A percentile compares a stretch with the other conserved stretches of the same genome.
phyloP scores from a whole-genome alignment of 1,140 invertebrate genomes.

The Solenopsis fugax region DNA sequence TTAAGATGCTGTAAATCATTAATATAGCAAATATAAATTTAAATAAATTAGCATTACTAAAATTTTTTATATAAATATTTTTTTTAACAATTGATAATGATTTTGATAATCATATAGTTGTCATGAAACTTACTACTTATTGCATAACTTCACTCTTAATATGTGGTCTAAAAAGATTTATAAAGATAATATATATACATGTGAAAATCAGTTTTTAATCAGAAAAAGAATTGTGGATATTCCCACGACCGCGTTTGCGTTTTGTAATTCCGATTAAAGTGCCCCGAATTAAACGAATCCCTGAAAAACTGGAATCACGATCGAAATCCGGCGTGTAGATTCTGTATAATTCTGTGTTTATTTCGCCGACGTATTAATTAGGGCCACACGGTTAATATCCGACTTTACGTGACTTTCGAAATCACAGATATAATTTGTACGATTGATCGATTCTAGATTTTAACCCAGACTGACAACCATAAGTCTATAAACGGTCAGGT shows the following conservation, averaged over 20 bases:
- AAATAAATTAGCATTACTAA: background rate
- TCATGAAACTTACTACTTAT: background rate
- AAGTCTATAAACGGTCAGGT: slow-evolving; percentile 50
- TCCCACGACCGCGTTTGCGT: background rate
- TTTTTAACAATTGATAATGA: slow-evolving; percentile 2
- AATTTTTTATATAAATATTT: slow-evolving; percentile 1
- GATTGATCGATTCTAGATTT: slow-evolving; percentile 46
- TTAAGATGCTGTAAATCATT: background rate
- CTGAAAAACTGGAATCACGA: slow-evolving; percentile 2
- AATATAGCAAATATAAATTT: background rate
- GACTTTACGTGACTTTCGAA: slow-evolving; percentile 39
- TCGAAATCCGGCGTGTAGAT: background rate
- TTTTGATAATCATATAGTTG: background rate
- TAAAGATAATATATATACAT: background rate
- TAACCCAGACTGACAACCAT: slow-evolving; percentile 42
- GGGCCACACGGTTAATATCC: slow-evolving; percentile 15
- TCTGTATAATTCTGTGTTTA: slow-evolving; percentile 21
- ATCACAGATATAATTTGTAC: slow-evolving; percentile 44
- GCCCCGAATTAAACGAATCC: slow-evolving; percentile 27
- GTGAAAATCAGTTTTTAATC: background rate
- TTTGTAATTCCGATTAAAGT: slow-evolving; percentile 37
- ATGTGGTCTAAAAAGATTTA: background rate
- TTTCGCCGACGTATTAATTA: slow-evolving; percentile 39
- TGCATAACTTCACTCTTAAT: background rate
- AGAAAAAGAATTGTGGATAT: background rate